A percentile compares a stretch with the other conserved stretches of the same genome.
These are phyloP conservation scores for Atherinomorus stipes DNA, from an alignment of 2,113 vertebrate species.

Conservation along the genomic window DNA sequence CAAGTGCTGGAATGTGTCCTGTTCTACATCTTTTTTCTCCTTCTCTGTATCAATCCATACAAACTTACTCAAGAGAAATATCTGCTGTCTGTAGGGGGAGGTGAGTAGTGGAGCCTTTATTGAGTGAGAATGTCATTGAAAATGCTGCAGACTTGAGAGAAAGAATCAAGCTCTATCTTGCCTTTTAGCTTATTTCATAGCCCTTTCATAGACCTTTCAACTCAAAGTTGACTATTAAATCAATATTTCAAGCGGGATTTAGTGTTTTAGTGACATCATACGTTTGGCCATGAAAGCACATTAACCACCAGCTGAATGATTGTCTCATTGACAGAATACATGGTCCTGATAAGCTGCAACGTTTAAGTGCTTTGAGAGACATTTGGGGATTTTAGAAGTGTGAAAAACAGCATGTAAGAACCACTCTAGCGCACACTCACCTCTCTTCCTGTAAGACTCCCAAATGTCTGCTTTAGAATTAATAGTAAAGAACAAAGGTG, in stretches of 20 bases:
- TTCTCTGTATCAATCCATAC: slow-evolving; percentile 66
- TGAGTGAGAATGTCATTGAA: slow-evolving; percentile 64
- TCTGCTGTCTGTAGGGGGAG: slow-evolving; percentile 48
- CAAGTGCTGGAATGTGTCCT: slow-evolving; percentile 52
- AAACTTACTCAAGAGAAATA: slow-evolving; percentile 59
- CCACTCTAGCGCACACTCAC: slow-evolving; percentile 45
- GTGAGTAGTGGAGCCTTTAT: slow-evolving; percentile 62
- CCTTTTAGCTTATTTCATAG: slow-evolving; percentile 61
- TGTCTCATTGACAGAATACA: slow-evolving; percentile 43
- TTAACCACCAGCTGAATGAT: slow-evolving; percentile 39
- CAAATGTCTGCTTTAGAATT: slow-evolving; percentile 64
- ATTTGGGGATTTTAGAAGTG: slow-evolving; percentile 61
- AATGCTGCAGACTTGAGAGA: slow-evolving; percentile 31
- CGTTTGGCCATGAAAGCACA: slow-evolving; percentile 49
- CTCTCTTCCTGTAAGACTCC: slow-evolving; percentile 56
- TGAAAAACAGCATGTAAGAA: slow-evolving; percentile 55
- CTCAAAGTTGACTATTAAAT: slow-evolving; percentile 69
- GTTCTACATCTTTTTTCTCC: slow-evolving; percentile 40
- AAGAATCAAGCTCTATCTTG: slow-evolving; percentile 38
- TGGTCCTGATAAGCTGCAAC: slow-evolving; percentile 39
- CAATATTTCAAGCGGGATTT: slow-evolving; percentile 62
- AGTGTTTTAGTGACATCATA: slow-evolving; percentile 59
- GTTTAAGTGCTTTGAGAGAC: slow-evolving; percentile 43
- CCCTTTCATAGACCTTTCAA: slow-evolving; percentile 50
- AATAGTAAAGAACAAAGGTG: slow-evolving; percentile 61